phyloP scores from a whole-genome alignment of 1,140 invertebrate species.

The Parapsyche elsis region DNA sequence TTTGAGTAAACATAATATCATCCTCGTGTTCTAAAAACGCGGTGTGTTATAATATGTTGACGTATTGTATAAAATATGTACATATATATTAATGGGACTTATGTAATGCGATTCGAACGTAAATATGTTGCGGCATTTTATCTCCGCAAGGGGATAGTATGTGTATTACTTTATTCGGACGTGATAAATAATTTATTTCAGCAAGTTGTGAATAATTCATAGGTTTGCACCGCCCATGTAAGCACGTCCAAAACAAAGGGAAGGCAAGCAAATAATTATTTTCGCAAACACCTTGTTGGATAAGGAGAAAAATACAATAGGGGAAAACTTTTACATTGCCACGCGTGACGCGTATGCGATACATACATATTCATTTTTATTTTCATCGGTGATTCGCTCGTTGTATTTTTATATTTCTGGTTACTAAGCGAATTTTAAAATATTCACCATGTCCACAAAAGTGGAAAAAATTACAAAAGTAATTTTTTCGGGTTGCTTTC shows the following conservation, averaged over 20 bases:
- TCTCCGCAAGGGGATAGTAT: neutral
- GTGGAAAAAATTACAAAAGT: too few relatives aligned
- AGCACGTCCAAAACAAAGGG: neutral
- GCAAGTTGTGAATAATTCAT: slow-evolving; percentile 18
- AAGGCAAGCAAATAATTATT: slow-evolving; percentile 8
- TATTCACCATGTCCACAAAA: neutral
- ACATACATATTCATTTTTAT: too few relatives aligned
- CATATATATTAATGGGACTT: too few relatives aligned
- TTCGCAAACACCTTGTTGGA: neutral
- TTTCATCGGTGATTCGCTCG: too few relatives aligned
- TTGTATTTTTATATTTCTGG: too few relatives aligned
- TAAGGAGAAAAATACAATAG: neutral
- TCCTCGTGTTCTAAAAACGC: too few relatives aligned
- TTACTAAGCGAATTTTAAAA: too few relatives aligned
- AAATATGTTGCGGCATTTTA: slow-evolving; percentile 3
- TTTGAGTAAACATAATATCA: too few relatives aligned
- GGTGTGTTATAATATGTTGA: too few relatives aligned
- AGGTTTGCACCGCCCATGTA: slow-evolving; percentile 1
- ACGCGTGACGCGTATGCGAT: too few relatives aligned
- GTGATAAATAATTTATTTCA: slow-evolving; percentile 17
- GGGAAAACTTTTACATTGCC: too few relatives aligned
- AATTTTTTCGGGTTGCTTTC: neutral
- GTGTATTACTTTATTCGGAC: slow-evolving; percentile 11
- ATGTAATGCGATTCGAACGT: neutral
- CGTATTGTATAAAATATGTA: too few relatives aligned